Evolutionary conservation across 2,888 invertebrate species (phyloP).

Genomic region (Trachelus iudaicus): DNA sequence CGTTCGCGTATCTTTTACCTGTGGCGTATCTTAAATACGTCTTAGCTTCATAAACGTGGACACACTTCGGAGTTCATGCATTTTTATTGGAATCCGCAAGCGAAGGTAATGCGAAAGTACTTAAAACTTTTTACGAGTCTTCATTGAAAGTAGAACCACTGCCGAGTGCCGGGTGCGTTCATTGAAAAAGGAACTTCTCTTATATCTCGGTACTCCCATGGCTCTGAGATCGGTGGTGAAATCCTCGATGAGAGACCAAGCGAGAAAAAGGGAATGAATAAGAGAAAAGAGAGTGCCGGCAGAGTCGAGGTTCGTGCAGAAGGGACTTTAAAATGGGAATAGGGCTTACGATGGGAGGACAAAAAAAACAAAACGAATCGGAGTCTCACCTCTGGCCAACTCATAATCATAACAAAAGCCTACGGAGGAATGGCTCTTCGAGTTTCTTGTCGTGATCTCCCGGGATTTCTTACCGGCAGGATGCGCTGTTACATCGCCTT

Average conservation of each 20-base stretch:
- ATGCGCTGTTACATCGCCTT: not conserved
- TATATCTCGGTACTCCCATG: not conserved
- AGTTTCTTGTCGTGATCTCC: not conserved
- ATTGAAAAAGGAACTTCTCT: not conserved
- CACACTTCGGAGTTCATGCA: not conserved
- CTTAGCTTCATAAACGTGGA: not conserved
- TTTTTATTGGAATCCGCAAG: not conserved
- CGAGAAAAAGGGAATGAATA: not conserved
- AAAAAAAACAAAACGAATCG: conserved; percentile 2
- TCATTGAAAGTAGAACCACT: conserved; percentile 49
- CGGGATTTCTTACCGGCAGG: not conserved
- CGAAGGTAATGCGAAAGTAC: conserved; percentile 27
- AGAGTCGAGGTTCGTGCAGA: not conserved
- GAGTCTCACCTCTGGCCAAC: conserved; percentile 37
- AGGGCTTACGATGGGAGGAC: not conserved
- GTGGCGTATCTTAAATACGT: not conserved
- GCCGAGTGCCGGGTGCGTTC: conserved; percentile 2
- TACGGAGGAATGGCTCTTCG: not conserved
- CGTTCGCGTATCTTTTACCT: not conserved
- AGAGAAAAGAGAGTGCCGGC: not conserved
- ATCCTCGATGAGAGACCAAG: not conserved
- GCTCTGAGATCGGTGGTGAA: not conserved
- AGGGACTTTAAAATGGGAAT: not conserved
- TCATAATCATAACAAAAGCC: conserved; percentile 48
- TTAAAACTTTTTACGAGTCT: conserved; percentile 53